Base-by-base conservation (phyloP, 2,888 invertebrate genomes). In the Macrophya annulata region DNA sequence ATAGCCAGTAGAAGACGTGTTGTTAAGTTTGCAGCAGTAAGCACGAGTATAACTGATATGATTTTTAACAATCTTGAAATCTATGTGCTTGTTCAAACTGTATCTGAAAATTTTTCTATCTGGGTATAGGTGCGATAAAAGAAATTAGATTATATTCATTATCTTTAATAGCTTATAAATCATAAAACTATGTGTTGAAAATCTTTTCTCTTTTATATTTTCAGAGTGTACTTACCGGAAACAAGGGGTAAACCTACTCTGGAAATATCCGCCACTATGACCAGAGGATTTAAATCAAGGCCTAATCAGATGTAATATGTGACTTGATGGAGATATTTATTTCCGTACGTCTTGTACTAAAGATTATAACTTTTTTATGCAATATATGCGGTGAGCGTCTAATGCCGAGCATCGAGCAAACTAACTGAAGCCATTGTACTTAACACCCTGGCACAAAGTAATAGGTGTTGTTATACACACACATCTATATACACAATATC, bases 171-270 rank as follows among this genome's bases (percentile, higher is more conserved):
- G 40, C 17, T 65, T 31, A 4, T 21, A 21, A n/a, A 43, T 45
- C n/a, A 37, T 12, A 15, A 31, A 31, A 68, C 12, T 68, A 10
- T 15, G 37, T 37, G 31, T 0, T 8, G 8, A 68, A 31, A 4
- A 25, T 68, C 1, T 68, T 37, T 6, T 68, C 1, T 68, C 4
- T 6, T 1, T 68, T 25, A 17, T 37, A 1, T 68, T 91, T 94
- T 87, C 91, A 97, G 97, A 90, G 92, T 95, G 72, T 97, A 96
- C 92, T 94, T 97, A 90, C 97, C 97, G 5, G 97, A 97, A 93
- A 97, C 97, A 0, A 94, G 95, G 87, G 96, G 96, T n/a, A 95
- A 94, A 88, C 95, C 96, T 87, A 95, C 97, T 0, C 93, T 94
- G 0, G 96, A 97, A 87, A 94, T 97, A 65, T 95, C 96, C 0